Base-by-base conservation (phyloP, 2,113 vertebrate species). In the Thymallus thymallus region DNA sequence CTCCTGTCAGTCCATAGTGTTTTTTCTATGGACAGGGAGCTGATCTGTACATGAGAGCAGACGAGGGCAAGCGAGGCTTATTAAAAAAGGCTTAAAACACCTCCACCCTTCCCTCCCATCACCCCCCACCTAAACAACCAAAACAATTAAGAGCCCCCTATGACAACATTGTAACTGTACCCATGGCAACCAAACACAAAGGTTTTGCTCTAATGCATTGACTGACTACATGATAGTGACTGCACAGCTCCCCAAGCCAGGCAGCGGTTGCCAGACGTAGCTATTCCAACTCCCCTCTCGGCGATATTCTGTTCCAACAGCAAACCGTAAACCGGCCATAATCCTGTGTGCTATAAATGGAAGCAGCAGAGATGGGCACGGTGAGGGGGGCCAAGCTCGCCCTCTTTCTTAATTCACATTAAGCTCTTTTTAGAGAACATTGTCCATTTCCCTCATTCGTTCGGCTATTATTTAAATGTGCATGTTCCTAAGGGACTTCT, bases 171-270 rank as follows among this genome's bases (percentile, higher is more conserved):
- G 77, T 77, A 85, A 80, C 64, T 66, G 83, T 58, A 82, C 81
- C 82, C 85, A 88, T 84, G 76, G 77, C 79, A 88, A 92, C 82
- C 82, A 74, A 82, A 85, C 76, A 82, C 69, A 76, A 83, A 83
- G 72, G 71, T 68, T 81, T 51, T 69, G 72, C 66, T 45, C 14
- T 26, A 80, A 41, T 10, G 9, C 9, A 68, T 73, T 85, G 74
- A 76, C 51, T 68, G 73, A 81, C 77, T 80, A 68, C 69, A 75
- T 55, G 83, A 83, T 77, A 82, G 80, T 67, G 75, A 80, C 79
- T 79, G 55, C 70, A 70, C n/a, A 13, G 45, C 62, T 73, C 75
- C 6, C 75, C 30, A 76, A 81, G 82, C 83, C 84, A 86, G 76
- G 76, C 76, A 16, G 3, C 9, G 55, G 72, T 67, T 84, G 79